A percentile compares a stretch with the other conserved stretches of the same genome.
phyloP scores from a whole-genome alignment of 2,797 vertebrate genomes.

The Uromys caudimaculatus region DNA sequence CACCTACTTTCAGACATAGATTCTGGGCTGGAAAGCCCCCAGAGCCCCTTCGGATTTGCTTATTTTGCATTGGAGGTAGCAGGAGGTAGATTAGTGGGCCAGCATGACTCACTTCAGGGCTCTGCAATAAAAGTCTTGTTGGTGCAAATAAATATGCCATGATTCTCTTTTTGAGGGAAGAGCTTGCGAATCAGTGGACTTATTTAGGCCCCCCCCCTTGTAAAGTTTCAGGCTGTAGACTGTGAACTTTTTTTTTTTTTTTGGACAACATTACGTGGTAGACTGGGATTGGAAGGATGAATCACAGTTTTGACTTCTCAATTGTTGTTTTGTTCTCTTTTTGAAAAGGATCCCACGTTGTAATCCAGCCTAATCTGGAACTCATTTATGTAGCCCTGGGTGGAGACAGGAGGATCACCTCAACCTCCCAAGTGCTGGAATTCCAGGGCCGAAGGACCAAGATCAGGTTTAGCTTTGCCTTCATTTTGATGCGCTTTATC shows the following conservation, averaged over 20 bases:
- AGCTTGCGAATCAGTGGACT: slow-evolving; percentile 91
- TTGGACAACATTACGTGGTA: slow-evolving; percentile 92
- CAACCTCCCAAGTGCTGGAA: not conserved
- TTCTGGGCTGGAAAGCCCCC: slow-evolving; percentile 88
- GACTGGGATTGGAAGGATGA: slow-evolving; percentile 93
- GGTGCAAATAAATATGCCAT: slow-evolving; percentile 91
- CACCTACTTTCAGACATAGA: slow-evolving; percentile 90
- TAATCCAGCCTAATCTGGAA: not conserved
- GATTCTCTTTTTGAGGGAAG: slow-evolving; percentile 90
- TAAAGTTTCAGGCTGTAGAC: slow-evolving; percentile 93
- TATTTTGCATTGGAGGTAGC: slow-evolving; percentile 91
- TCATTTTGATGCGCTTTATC: slow-evolving; percentile 94
- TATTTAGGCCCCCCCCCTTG: slow-evolving; percentile 85
- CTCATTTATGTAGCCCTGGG: not conserved
- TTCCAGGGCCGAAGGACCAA: not conserved
- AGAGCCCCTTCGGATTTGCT: slow-evolving; percentile 93
- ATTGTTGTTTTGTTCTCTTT: not conserved
- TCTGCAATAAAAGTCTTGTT: slow-evolving; percentile 92
- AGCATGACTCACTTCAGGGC: slow-evolving; percentile 88
- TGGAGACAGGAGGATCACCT: not conserved
- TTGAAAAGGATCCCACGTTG: not conserved
- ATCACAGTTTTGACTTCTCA: slow-evolving; percentile 95
- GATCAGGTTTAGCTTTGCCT: slow-evolving; percentile 78
- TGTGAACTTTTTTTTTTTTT: slow-evolving; percentile 93
- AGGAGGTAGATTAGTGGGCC: slow-evolving; percentile 92